Percentiles rank a stretch among this genome's conserved stretches.
Evolutionary conservation across 2,888 invertebrate species (phyloP).

Genomic region (Sinelater perroti): DNA sequence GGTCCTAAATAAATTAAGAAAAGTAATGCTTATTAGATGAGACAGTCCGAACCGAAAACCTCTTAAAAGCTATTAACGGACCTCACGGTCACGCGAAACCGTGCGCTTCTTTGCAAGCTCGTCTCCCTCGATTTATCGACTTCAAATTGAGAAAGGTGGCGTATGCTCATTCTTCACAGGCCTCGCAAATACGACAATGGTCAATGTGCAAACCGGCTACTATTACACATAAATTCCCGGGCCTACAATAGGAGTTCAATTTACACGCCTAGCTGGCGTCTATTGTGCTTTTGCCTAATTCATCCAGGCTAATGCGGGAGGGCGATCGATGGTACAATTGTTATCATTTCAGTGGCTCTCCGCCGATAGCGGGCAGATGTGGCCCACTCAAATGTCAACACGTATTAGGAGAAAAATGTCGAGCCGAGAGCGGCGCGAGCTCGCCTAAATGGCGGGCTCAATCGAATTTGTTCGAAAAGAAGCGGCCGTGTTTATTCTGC

Average conservation of each 20-base stretch:
- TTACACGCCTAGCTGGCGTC: conserved; percentile 55
- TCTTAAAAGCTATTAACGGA: conserved; percentile 3
- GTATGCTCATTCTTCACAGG: conserved; percentile 24
- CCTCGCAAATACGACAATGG: conserved; percentile 36
- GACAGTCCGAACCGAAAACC: conserved; percentile 2
- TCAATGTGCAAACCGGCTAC: conserved; percentile 36
- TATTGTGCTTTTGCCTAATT: conserved; percentile 52
- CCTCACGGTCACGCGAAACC: conserved; percentile 10
- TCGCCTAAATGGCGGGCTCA: background rate
- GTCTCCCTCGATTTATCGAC: conserved; percentile 5
- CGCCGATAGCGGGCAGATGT: conserved; percentile 33
- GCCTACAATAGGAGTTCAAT: conserved; percentile 51
- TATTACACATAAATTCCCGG: conserved; percentile 49
- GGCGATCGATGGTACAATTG: conserved; percentile 38
- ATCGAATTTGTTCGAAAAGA: background rate
- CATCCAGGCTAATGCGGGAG: conserved; percentile 51
- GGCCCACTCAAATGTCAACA: conserved; percentile 10
- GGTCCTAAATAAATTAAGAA: conserved; percentile 2
- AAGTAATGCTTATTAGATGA: conserved; percentile 10
- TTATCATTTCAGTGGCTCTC: conserved; percentile 29
- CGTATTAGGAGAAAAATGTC: background rate
- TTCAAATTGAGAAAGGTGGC: conserved; percentile 22
- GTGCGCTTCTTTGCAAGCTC: conserved; percentile 8
- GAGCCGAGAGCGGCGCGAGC: background rate
- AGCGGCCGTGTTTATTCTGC: conserved; percentile 1